These are phyloP conservation scores for Protophormia terraenovae DNA, from an alignment of 2,888 invertebrate species.

Conservation along the genomic window DNA sequence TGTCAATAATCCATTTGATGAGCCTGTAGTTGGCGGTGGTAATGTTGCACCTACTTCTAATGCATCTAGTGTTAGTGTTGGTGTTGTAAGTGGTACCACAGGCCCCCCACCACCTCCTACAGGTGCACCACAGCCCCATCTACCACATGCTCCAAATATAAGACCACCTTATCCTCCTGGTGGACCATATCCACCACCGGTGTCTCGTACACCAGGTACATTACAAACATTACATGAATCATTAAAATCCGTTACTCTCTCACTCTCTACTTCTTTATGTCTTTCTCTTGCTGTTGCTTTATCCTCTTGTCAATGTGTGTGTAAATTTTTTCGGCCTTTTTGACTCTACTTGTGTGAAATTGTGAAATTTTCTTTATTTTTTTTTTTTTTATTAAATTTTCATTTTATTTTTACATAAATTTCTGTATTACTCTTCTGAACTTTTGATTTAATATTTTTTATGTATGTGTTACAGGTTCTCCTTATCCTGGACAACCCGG, in stretches of 20 bases:
- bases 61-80: conserved; percentile 62
- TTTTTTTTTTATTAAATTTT: conserved; percentile 45
- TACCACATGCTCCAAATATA: conserved; percentile 76
- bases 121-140: conserved; percentile 71
- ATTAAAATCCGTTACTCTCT: conserved; percentile 35
- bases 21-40: conserved; percentile 82
- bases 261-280: conserved; percentile 12
- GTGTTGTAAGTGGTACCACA: conserved; percentile 62
- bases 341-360: not conserved
- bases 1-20: conserved; percentile 94
- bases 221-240: conserved; percentile 67
- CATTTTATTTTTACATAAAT: conserved; percentile 68
- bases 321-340: not conserved
- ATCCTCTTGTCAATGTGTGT: conserved; percentile 5
- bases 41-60: conserved; percentile 69
- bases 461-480: conserved; percentile 77
- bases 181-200: conserved; percentile 76
- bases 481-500: conserved; percentile 85
- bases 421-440: not conserved
- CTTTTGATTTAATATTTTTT: conserved; percentile 1
- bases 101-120: conserved; percentile 71
- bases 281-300: conserved; percentile 23
- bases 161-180: conserved; percentile 74
- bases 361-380: not conserved
- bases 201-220: conserved; percentile 82